Base-by-base conservation (phyloP, 2,888 invertebrate species). In the Myopa tessellatipennis region DNA sequence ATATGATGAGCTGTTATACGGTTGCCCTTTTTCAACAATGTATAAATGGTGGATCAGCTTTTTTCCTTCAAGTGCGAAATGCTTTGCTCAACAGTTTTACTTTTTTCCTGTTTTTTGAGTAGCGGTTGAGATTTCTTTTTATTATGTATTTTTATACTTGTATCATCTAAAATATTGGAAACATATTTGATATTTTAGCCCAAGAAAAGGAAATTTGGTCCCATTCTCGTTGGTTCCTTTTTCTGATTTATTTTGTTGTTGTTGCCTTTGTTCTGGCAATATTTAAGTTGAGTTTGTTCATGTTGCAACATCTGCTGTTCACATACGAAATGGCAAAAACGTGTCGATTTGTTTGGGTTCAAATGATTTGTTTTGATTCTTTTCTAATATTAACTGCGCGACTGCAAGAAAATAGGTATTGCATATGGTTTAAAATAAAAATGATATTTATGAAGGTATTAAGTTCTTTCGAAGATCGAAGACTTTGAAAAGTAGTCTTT, bases 271-370 rank as follows among this genome's bases (percentile, higher is more conserved):
- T 55, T 55, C n/a, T 55, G 10, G 55, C 5, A 6, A 45, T 8
- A 45, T 10, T 40, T 45, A 16, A 10, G 60, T 79, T 78, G 72
- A 72, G 61, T 26, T 77, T 40, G 69, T 58, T 61, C 40, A 63
- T 79, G 74, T 58, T 74, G 81, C 80, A 82, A 82, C 85, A 86
- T 83, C 84, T 85, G 85, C 60, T 79, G 79, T 79, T 78, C 84
- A 84, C 84, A 85, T 85, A 85, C 85, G 84, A 87, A 87, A 87
- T 87, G 85, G 86, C 84, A 83, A 86, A 87, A 86, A 87, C 87
- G 87, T 87, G 87, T 87, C 87, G 86, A 87, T 86, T 85, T 86
- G 81, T 83, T 81, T 81, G 84, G 83, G 86, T 85, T 84, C 86
- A 85, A 87, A 86, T 86, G 86, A 86, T 86, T 86, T 87, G 85